Conservation (phyloP, 2,113 vertebrate genomes). For the Orientallactaga bullata region DNA sequence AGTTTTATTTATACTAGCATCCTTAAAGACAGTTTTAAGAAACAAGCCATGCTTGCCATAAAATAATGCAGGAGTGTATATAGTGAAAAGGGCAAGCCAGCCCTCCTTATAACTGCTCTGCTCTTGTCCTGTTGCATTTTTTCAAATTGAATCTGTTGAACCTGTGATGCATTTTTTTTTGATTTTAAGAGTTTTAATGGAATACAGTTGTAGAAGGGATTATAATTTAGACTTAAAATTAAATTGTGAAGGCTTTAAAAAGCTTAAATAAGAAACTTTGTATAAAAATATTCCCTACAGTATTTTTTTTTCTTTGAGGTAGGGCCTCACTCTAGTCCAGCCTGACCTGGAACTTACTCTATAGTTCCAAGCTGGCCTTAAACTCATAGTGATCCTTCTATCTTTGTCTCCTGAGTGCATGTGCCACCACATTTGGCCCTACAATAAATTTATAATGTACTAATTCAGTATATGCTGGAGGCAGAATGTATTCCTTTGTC, state of each 20-base stretch:
- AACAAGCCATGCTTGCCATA: not conserved
- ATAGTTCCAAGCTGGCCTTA: no score
- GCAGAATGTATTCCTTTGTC: not conserved
- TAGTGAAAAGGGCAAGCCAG: not conserved
- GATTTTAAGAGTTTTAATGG: constrained; percentile 47
- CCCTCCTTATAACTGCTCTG: not conserved
- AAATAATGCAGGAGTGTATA: not conserved
- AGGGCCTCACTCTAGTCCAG: no score
- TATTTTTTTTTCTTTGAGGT: no score
- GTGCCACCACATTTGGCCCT: not conserved
- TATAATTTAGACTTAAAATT: constrained; percentile 31
- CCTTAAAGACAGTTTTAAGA: constrained; percentile 42
- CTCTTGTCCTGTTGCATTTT: not conserved
- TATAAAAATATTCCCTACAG: not conserved
- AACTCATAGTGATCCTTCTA: no score
- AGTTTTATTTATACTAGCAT: not conserved
- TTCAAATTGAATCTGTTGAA: constrained; percentile 25
- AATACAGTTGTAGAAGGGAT: constrained; percentile 34
- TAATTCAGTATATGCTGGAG: not conserved
- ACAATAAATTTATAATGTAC: not conserved
- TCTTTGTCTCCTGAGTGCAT: no score
- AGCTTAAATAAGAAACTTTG: not conserved
- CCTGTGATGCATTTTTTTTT: constrained; percentile 28
- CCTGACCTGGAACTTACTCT: no score
- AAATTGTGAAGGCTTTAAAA: constrained; percentile 25